These are phyloP conservation scores for Prinia subflava DNA, from an alignment of 2,113 vertebrate species.

Conservation along the genomic window DNA sequence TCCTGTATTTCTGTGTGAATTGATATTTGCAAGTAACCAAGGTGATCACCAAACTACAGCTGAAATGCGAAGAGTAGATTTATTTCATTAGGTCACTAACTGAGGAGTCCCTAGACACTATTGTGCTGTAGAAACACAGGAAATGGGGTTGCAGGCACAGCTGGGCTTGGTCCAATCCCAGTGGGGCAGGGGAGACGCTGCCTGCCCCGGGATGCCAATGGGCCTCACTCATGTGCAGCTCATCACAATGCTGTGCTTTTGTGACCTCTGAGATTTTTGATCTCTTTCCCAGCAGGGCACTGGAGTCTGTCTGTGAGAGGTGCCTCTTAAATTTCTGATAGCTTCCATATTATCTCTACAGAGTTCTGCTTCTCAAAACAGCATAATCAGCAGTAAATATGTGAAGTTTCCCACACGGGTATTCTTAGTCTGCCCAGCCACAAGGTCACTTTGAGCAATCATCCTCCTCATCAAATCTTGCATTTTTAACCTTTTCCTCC, in stretches of 20 bases:
- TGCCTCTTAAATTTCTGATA: not conserved
- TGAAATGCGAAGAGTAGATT: not conserved
- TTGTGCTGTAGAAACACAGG: not conserved
- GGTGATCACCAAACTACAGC: not conserved
- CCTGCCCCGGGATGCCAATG: accelerated
- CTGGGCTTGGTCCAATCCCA: accelerated
- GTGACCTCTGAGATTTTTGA: not conserved
- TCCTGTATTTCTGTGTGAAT: accelerated
- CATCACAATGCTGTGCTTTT: not conserved
- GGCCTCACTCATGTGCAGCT: accelerated
- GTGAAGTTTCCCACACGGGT: not conserved
- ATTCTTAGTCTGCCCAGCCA: not conserved
- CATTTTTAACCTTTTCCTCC: not conserved
- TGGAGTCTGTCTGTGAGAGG: not conserved
- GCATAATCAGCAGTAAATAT: not conserved
- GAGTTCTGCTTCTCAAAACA: not conserved
- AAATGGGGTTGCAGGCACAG: not conserved
- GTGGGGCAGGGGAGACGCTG: not conserved
- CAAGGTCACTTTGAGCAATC: not conserved
- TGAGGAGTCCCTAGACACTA: too few relatives aligned
- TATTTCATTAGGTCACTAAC: not conserved
- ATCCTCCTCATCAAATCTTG: not conserved
- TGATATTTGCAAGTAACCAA: accelerated
- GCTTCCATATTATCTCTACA: not conserved
- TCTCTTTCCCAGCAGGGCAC: not conserved